These are phyloP conservation scores for Agapornis canus DNA, from an alignment of 2,797 vertebrate species.

Conservation along the genomic window DNA sequence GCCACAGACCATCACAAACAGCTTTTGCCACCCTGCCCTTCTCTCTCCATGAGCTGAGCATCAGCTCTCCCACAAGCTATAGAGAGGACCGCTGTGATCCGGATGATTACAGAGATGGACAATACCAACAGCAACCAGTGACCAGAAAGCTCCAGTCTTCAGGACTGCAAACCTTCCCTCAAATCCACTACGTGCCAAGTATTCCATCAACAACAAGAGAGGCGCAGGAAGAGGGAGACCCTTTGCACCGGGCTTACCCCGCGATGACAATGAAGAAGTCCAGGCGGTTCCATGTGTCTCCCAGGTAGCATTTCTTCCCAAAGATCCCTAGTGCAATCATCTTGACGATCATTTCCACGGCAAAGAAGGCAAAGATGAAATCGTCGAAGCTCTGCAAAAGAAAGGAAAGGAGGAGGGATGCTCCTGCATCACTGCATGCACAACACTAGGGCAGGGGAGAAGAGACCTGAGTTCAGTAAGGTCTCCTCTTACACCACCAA, in stretches of 20 bases:
- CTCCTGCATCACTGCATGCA: not conserved
- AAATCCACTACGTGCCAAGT: not conserved
- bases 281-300: slow-evolving; percentile 97
- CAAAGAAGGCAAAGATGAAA: slow-evolving; percentile 99
- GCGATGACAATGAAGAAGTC: slow-evolving; percentile 98
- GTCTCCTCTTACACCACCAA: not conserved
- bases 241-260: slow-evolving; percentile 81
- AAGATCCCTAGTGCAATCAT: slow-evolving; percentile 98
- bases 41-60: not conserved
- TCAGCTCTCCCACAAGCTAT: not conserved
- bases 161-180: not conserved
- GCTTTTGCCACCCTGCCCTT: not conserved
- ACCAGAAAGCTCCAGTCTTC: not conserved
- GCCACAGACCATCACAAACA: not conserved
- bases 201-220: not conserved
- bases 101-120: not conserved
- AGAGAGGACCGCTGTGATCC: accelerated
- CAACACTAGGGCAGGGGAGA: accelerated
- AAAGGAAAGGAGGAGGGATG: not conserved
- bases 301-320: slow-evolving; percentile 97
- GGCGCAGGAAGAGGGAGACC: accelerated
- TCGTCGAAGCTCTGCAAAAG: slow-evolving; percentile 88
- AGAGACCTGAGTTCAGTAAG: not conserved
- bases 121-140: accelerated
- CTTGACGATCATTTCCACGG: slow-evolving; percentile 98